A percentile compares a stretch with the other conserved stretches of the same genome.
Evolutionary conservation across 2,113 vertebrate species (phyloP).

Genomic region (Empidonax alnorum): DNA sequence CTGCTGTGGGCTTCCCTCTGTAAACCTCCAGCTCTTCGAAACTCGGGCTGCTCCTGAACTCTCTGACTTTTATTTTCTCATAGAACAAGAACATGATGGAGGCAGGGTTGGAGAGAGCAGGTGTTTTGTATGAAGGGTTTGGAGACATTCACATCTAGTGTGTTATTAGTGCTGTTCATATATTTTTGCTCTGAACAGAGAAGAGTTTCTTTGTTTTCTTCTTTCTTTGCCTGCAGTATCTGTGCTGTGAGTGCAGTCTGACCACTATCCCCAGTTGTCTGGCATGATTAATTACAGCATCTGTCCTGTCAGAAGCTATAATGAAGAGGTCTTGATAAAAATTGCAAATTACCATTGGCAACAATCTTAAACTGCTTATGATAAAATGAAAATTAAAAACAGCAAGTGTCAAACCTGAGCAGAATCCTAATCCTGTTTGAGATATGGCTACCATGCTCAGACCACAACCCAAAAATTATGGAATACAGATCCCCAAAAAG

Average conservation of each 20-base stretch:
- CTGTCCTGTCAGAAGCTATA: constrained; percentile 97
- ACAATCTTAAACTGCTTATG: constrained; percentile 98
- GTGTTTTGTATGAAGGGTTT: not conserved
- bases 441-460: constrained; percentile 74
- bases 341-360: constrained; percentile 98
- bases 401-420: constrained; percentile 91
- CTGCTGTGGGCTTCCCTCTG: not conserved
- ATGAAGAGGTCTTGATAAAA: constrained; percentile 97
- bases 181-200: constrained; percentile 59
- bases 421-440: constrained; percentile 88
- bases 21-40: not conserved
- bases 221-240: constrained; percentile 43
- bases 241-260: constrained; percentile 76
- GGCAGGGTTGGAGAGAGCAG: not conserved
- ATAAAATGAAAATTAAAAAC: constrained; percentile 99
- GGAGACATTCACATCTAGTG: not conserved
- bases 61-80: not conserved
- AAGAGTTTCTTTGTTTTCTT: constrained; percentile 51
- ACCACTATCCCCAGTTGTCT: constrained; percentile 90
- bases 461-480: constrained; percentile 67
- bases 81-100: not conserved
- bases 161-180: not conserved
- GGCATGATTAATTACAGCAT: constrained; percentile 98
- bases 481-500: constrained; percentile 80
- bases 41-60: not conserved